Conservation (phyloP, 2,888 invertebrate species). For the Spisula solida region DNA sequence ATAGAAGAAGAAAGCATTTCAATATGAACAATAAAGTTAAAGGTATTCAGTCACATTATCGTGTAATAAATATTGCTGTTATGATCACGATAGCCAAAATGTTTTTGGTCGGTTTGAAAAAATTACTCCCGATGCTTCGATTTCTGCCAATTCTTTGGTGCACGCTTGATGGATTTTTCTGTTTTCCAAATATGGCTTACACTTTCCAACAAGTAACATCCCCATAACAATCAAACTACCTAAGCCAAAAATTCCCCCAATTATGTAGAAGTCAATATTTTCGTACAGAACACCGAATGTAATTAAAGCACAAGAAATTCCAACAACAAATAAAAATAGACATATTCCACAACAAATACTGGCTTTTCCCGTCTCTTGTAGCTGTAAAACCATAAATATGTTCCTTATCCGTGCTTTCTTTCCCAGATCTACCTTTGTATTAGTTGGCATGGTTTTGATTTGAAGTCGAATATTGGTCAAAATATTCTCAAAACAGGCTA, state of each 20-base stretch:
- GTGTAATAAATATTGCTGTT: not conserved
- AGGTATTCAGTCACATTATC: not conserved
- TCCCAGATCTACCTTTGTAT: not conserved
- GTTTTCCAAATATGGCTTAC: constrained; percentile 48
- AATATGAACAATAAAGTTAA: too few species aligned
- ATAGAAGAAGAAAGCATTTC: too few species aligned
- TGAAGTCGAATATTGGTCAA: not conserved
- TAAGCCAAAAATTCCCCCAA: constrained; percentile 44
- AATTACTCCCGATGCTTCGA: not conserved
- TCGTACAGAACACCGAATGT: constrained; percentile 19
- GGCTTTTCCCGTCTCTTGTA: not conserved
- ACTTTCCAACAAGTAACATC: constrained; percentile 31
- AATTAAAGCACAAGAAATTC: not conserved
- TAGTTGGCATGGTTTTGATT: not conserved
- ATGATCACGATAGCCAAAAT: too few species aligned
- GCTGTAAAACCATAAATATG: not conserved
- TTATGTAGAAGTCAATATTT: constrained; percentile 11
- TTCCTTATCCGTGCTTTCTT: not conserved
- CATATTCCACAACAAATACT: constrained; percentile 19
- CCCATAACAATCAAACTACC: constrained; percentile 31
- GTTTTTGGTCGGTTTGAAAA: not conserved
- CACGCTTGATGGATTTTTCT: constrained; percentile 48
- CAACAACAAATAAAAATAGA: constrained; percentile 19
- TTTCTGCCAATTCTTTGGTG: constrained; percentile 27
- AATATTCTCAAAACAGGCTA: too few species aligned